Evolutionary conservation across 92 coral and sea anemone genomes (phyloP).

Genomic region (Scolanthus callimorphus): DNA sequence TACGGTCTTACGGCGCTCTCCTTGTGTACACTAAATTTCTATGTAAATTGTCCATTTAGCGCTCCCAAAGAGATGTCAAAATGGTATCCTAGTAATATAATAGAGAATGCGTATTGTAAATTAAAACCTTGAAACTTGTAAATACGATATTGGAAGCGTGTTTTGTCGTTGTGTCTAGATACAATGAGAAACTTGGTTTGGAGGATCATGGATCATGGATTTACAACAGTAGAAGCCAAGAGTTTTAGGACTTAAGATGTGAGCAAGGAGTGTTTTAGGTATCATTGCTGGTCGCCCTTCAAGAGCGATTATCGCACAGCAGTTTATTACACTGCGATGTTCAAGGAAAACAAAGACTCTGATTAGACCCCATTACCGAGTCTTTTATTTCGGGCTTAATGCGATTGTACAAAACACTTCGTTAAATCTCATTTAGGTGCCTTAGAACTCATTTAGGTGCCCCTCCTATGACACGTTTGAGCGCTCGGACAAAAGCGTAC

Average conservation of each 20-base stretch:
- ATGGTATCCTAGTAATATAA: not conserved
- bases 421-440: too few species aligned
- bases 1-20: too few species aligned
- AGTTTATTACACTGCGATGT: conserved; percentile 84
- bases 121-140: not conserved
- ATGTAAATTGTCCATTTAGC: conserved; percentile 1
- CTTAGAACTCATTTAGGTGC: conserved; percentile 90
- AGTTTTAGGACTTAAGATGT: too few species aligned
- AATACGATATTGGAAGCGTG: not conserved
- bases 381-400: conserved; percentile 97
- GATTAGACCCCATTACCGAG: conserved; percentile 85
- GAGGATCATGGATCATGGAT: too few species aligned
- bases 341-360: conserved; percentile 86
- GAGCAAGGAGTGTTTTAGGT: too few species aligned
- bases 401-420: conserved; percentile 94
- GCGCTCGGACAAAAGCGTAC: too few species aligned
- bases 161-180: too few species aligned
- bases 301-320: conserved; percentile 53
- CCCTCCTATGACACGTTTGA: conserved; percentile 84
- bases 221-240: too few species aligned
- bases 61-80: not conserved
- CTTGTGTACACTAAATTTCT: not conserved
- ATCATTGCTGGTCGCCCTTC: conserved; percentile 33
- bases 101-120: not conserved
- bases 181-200: too few species aligned